Conservation (phyloP, 1,140 invertebrate species). For the Trichomalopsis sarcophagae region DNA sequence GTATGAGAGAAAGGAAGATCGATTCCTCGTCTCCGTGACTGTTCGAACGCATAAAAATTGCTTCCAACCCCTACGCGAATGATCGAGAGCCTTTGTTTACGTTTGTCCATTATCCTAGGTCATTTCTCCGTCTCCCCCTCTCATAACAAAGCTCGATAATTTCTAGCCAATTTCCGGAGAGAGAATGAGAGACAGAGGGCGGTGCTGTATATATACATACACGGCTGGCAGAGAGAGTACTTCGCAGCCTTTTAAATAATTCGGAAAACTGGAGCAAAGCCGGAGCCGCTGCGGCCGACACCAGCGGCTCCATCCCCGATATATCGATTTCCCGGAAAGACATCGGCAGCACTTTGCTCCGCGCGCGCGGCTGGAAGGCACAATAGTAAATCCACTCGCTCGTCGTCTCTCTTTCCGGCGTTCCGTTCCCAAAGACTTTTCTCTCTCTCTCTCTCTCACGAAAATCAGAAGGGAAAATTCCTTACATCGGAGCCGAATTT, state of each 20-base stretch:
- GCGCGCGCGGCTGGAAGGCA: not conserved
- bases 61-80: not conserved
- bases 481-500: not conserved
- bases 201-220: not conserved
- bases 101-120: not conserved
- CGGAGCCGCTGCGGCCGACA: constrained; percentile 12
- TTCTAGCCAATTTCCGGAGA: constrained; percentile 25
- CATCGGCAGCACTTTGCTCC: constrained; percentile 35
- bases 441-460: too few species aligned
- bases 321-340: constrained; percentile 42
- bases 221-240: not conserved
- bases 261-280: constrained; percentile 18
- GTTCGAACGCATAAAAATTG: not conserved
- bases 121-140: not conserved
- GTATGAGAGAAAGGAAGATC: too few species aligned
- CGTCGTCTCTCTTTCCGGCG: constrained; percentile 11
- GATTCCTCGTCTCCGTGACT: too few species aligned
- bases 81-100: not conserved
- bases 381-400: constrained; percentile 41
- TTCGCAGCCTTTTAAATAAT: constrained; percentile 32
- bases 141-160: constrained; percentile 13
- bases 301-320: not conserved
- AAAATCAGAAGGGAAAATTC: constrained; percentile 9
- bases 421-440: not conserved
- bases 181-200: too few species aligned